These are phyloP conservation scores for Amyelois transitella DNA, from an alignment of 1,140 invertebrate species.

Conservation along the genomic window DNA sequence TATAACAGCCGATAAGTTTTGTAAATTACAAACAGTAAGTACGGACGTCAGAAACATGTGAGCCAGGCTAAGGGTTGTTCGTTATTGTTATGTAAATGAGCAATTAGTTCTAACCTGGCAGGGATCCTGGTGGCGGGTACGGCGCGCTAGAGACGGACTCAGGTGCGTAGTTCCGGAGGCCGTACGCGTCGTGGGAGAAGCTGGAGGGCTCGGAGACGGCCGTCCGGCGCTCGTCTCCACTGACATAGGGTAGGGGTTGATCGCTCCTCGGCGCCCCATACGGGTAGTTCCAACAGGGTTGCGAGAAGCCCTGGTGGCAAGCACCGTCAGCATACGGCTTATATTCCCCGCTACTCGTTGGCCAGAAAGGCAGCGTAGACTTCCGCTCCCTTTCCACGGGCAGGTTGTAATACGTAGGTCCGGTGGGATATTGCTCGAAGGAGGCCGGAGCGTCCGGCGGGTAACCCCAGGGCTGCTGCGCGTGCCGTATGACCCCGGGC, in stretches of 20 bases:
- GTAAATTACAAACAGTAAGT: constrained; percentile 54
- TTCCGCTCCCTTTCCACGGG: constrained; percentile 79
- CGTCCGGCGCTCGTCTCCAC: constrained; percentile 80
- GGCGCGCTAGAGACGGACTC: constrained; percentile 85
- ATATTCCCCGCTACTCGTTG: constrained; percentile 77
- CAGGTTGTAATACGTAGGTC: constrained; percentile 86
- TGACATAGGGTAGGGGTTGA: constrained; percentile 78
- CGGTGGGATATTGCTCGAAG: constrained; percentile 81
- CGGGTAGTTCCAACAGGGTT: constrained; percentile 84
- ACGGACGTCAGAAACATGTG: constrained; percentile 41
- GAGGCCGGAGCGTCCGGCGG: constrained; percentile 78
- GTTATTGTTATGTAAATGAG: constrained; percentile 9
- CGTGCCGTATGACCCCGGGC: constrained; percentile 83
- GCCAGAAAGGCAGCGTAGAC: constrained; percentile 82
- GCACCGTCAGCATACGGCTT: constrained; percentile 77
- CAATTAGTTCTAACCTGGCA: constrained; percentile 61
- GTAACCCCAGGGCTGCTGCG: constrained; percentile 82
- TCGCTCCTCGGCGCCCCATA: constrained; percentile 80
- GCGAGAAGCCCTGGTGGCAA: constrained; percentile 84
- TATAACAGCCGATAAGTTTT: constrained; percentile 40
- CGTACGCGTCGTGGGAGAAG: constrained; percentile 85
- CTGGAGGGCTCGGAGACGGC: constrained; percentile 79
- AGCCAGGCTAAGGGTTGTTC: constrained; percentile 15
- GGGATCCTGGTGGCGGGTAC: constrained; percentile 84
- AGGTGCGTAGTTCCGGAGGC: constrained; percentile 83